Percentiles rank a stretch among this genome's conserved stretches.
Evolutionary conservation across 2,113 vertebrate species (phyloP).

Genomic region (Picathartes gymnocephalus): DNA sequence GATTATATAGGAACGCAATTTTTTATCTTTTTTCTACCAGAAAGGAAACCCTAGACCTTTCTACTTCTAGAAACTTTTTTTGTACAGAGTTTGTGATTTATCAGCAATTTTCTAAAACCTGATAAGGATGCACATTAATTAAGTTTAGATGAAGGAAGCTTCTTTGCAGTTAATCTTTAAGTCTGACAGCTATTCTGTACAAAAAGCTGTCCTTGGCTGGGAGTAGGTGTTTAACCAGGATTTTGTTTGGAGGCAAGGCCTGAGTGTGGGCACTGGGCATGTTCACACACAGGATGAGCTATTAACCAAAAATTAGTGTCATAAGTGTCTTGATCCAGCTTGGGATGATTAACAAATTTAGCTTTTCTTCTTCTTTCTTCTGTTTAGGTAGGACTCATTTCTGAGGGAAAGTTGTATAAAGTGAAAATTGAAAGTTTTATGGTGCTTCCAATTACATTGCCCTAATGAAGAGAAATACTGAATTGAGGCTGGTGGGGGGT

Average conservation of each 20-base stretch:
- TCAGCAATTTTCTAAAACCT: constrained; percentile 30
- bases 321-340: not conserved
- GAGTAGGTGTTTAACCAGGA: not conserved
- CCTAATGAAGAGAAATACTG: not conserved
- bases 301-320: not conserved
- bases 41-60: constrained; percentile 3
- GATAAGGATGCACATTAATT: constrained; percentile 52
- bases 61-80: not conserved
- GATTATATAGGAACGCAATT: not conserved
- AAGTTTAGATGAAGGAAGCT: constrained; percentile 28
- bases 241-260: not conserved
- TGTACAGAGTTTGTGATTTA: not conserved
- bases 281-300: not conserved
- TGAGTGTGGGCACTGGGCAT: not conserved
- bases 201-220: not conserved
- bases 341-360: not conserved
- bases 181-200: not conserved
- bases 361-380: not conserved
- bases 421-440: not conserved
- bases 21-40: constrained; percentile 11
- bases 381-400: not conserved
- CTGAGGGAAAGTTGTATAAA: not conserved
- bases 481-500: fast-evolving
- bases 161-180: not conserved
- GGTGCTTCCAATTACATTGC: not conserved